Base-by-base conservation (phyloP, 2,797 vertebrate genomes). In the Pangasius larnaudii region DNA sequence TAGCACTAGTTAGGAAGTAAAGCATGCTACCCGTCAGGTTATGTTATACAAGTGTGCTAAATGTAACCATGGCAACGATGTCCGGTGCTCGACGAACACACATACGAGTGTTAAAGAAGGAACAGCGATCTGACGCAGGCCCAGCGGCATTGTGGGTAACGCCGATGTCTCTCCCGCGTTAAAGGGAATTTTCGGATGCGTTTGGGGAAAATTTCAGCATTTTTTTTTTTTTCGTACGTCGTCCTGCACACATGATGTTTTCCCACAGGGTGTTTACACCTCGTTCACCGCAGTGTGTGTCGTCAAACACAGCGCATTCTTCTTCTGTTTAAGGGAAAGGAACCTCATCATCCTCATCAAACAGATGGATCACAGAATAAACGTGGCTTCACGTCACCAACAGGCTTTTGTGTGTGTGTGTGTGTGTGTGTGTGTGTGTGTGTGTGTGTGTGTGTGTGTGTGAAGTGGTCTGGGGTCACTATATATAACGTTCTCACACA, bases 401-500 rank as follows among this genome's bases (percentile, higher is more conserved):
- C 39, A 46, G 33, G 9, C 84, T 46, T 1, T 0, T 9, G 46
- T 75, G 80, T 53, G 59, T 80, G 22, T 10, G 74, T n/a, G 33
- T 33, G 46, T 83, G 78, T 30, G 61, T 77, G 69, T 69, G 46
- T 36, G 88, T 46, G 46, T 51, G 86, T 5, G 61, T 80, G 22
- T 10, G 74, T n/a, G 33, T 33, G 46, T 83, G 78, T 30, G 61
- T 77, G 69, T 69, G 46, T 36, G 88, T 46, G 46, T 51, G 86
- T 5, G 61, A n/a, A 84, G 59, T 24, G 79, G 91, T 94, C 93
- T 86, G 94, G 92, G 93, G 83, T 71, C 30, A 14, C 46, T 85
- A 85, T 85, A 84, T 84, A 85, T 85, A 85, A 72, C 14, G 24
- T 71, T 42, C 30, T 74, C 67, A 74, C 22, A 53, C 83, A 46